Base-by-base conservation (phyloP, 2,113 vertebrate genomes). In the Acanthisitta chloris region DNA sequence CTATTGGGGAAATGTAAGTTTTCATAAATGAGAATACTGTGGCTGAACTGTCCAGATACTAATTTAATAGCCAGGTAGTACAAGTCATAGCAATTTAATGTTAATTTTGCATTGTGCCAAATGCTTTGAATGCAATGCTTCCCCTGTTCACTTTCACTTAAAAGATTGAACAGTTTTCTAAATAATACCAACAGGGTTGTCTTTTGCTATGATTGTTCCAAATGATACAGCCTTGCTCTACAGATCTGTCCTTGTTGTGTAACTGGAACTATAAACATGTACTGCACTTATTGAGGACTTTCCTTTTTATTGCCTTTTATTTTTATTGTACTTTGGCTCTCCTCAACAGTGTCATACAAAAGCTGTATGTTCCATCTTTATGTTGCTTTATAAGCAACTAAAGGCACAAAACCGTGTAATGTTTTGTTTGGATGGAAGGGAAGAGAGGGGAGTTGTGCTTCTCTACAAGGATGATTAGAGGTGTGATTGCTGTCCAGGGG, bases 321-420 rank as follows among this genome's bases (percentile, higher is more conserved):
- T 89, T 34, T 33, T 40, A 5, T 36, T 62, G 12, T 20, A 84
- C 46, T 67, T 78, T 55, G 46, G 5, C 34, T 77, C 20, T 74
- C 34, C 43, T 88, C 48, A 86, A 4, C 33, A 33, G 33, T 28
- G 15, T 62, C 26, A 18, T 25, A 17, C 11, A 38, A 66, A 70
- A 64, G 38, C n/a, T 40, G 18, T 29, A 7, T 18, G 5, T 62
- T 70, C 49, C 21, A 12, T 33, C 55, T 77, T 54, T 45, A 57
- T 21, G 38, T 65, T 59, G 45, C 25, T 80, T 34, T 55, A 6
- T 28, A 52, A 78, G 54, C 36, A 26, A 74, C 18, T 4, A 49
- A 66, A 28, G 9, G n/a, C 59, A 19, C 16, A 29, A 29, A 24
- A 34, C 4, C 0, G 0, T 74, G 24, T 23, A 6, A 15, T 8